Evolutionary conservation across 2,888 invertebrate genomes (phyloP).

Genomic region (Lottia gigantea): DNA sequence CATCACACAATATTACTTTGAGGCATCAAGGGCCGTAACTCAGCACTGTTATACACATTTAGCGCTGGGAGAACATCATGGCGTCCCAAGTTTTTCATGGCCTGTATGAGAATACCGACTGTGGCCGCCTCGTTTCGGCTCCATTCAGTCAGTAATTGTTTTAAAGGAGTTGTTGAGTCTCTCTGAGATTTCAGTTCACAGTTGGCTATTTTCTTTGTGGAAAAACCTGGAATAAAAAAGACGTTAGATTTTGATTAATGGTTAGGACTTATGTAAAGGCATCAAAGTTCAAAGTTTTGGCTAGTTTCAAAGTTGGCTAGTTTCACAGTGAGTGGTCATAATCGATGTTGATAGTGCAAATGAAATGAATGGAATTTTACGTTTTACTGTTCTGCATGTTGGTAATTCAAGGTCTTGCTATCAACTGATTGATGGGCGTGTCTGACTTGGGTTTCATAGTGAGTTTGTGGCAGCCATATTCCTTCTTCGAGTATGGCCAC

Average conservation of each 20-base stretch:
- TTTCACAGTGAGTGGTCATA: too few relatives aligned
- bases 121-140: conserved; percentile 43
- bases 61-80: conserved; percentile 44
- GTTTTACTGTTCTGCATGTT: too few relatives aligned
- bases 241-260: background rate
- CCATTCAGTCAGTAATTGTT: conserved; percentile 50
- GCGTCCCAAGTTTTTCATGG: conserved; percentile 47
- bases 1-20: conserved; percentile 16
- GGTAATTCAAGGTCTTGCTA: too few relatives aligned
- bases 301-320: too few relatives aligned
- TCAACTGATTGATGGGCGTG: too few relatives aligned
- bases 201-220: conserved; percentile 36
- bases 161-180: conserved; percentile 35
- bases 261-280: too few relatives aligned
- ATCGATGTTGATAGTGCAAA: too few relatives aligned
- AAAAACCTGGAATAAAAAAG: conserved; percentile 46
- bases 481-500: too few relatives aligned
- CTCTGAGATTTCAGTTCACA: conserved; percentile 35
- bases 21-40: conserved; percentile 23
- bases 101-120: conserved; percentile 45
- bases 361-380: too few relatives aligned
- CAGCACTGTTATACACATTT: conserved; percentile 32
- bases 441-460: too few relatives aligned
- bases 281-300: too few relatives aligned
- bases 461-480: too few relatives aligned